A percentile compares a stretch with the other conserved stretches of the same genome.
phyloP scores from a whole-genome alignment of 1,140 invertebrate genomes.

The Procambarus virginalis region DNA sequence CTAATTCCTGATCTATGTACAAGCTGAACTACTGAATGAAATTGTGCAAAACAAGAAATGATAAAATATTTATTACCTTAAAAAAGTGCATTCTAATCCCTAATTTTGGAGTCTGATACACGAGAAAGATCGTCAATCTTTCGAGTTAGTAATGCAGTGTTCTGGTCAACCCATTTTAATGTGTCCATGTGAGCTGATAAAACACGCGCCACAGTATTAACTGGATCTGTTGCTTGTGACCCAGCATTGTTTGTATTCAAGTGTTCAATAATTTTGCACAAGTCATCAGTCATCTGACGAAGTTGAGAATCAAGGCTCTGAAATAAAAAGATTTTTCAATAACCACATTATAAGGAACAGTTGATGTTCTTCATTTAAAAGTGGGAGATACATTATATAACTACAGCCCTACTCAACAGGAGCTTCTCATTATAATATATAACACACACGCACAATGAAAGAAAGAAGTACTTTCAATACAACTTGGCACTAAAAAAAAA shows the following conservation, averaged over 20 bases:
- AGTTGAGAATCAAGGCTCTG: constrained; percentile 94
- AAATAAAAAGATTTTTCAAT: not conserved
- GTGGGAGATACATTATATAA: too few species aligned
- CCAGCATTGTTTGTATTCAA: constrained; percentile 90
- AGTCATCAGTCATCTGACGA: constrained; percentile 94
- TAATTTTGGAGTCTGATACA: constrained; percentile 84
- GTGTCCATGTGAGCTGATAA: constrained; percentile 97
- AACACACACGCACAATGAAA: too few species aligned
- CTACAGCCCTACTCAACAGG: too few species aligned
- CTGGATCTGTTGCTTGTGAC: constrained; percentile 89
- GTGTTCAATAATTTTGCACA: constrained; percentile 96
- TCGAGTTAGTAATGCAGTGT: constrained; percentile 82
- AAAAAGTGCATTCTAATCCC: constrained; percentile 80
- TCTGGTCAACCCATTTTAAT: constrained; percentile 92
- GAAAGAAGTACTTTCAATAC: too few species aligned
- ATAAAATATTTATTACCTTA: not conserved
- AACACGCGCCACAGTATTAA: constrained; percentile 83
- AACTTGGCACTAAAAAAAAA: too few species aligned
- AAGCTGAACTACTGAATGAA: too few species aligned
- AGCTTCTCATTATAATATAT: too few species aligned
- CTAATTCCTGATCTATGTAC: too few species aligned
- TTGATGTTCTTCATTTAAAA: too few species aligned
- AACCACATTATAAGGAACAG: too few species aligned
- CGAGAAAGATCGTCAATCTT: constrained; percentile 89
- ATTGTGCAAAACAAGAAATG: too few species aligned